phyloP scores from a whole-genome alignment of 2,888 invertebrate species.

The Scelioninae gen. 1 region DNA sequence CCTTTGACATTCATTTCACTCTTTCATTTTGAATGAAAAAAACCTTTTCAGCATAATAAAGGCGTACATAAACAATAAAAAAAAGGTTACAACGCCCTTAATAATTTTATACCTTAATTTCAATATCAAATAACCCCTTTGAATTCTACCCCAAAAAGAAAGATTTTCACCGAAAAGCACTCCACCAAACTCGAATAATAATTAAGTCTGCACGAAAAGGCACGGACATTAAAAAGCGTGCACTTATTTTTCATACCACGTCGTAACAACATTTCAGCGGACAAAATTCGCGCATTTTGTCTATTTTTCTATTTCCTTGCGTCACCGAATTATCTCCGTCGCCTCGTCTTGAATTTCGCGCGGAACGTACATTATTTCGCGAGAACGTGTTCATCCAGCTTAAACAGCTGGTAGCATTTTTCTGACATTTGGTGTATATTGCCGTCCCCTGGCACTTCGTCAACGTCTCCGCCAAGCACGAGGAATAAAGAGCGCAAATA shows the following conservation, averaged over 20 bases:
- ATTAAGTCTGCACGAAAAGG: constrained; percentile 17
- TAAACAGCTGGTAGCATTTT: constrained; percentile 70
- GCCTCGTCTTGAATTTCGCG: constrained; percentile 62
- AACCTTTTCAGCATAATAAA: too few species aligned
- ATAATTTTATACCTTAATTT: too few species aligned
- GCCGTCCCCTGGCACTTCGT: constrained; percentile 74
- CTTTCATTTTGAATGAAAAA: too few species aligned
- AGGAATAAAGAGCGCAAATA: constrained; percentile 78
- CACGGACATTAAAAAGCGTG: constrained; percentile 27
- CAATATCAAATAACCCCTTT: too few species aligned
- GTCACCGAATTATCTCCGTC: constrained; percentile 62
- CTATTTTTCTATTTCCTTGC: constrained; percentile 63
- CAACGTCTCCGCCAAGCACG: constrained; percentile 74
- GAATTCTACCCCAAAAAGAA: too few species aligned
- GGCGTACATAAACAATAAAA: too few species aligned
- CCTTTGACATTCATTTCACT: too few species aligned
- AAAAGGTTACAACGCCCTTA: too few species aligned
- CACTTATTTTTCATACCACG: constrained; percentile 33
- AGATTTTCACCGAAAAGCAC: constrained; percentile 8
- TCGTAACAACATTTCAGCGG: constrained; percentile 45
- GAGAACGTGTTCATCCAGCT: constrained; percentile 69
- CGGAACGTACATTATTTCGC: constrained; percentile 64
- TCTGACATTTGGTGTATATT: constrained; percentile 71
- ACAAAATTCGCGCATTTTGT: constrained; percentile 36
- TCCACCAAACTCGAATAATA: neutral